phyloP scores from a whole-genome alignment of 2,797 vertebrate species.

The Sebastes aleutianus region DNA sequence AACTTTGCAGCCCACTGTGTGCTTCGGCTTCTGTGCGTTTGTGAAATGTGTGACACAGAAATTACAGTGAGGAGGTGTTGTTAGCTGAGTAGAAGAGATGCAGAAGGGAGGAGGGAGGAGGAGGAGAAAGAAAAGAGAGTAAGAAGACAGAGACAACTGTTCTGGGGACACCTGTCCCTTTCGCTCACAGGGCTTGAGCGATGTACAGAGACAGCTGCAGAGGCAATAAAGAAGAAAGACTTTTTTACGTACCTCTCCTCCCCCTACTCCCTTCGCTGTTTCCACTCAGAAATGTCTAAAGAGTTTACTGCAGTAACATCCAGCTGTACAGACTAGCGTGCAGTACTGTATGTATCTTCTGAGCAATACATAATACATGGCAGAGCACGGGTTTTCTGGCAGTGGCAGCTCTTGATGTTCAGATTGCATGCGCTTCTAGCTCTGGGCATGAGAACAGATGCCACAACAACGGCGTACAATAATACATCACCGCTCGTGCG shows the following conservation, averaged over 20 bases:
- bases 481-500: constrained; percentile 45
- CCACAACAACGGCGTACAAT: constrained; percentile 63
- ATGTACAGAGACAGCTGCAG: constrained; percentile 81
- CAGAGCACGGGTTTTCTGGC: constrained; percentile 61
- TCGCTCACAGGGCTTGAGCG: constrained; percentile 71
- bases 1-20: constrained; percentile 73
- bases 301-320: constrained; percentile 40
- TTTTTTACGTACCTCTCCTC: constrained; percentile 53
- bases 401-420: constrained; percentile 67
- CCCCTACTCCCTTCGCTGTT: constrained; percentile 30
- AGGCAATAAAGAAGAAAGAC: constrained; percentile 71
- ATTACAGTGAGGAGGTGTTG: constrained; percentile 72
- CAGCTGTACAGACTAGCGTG: constrained; percentile 34
- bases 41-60: constrained; percentile 65
- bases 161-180: constrained; percentile 79
- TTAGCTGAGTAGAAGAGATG: constrained; percentile 58
- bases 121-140: constrained; percentile 15
- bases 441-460: constrained; percentile 74
- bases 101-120: constrained; percentile 45
- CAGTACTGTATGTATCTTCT: constrained; percentile 47
- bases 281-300: constrained; percentile 41
- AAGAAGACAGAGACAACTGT: constrained; percentile 68
- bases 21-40: constrained; percentile 60
- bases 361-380: constrained; percentile 74
- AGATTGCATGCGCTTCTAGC: constrained; percentile 62